Evolutionary conservation across 2,888 invertebrate species (phyloP).

Genomic region (Machimus atricapillus): DNA sequence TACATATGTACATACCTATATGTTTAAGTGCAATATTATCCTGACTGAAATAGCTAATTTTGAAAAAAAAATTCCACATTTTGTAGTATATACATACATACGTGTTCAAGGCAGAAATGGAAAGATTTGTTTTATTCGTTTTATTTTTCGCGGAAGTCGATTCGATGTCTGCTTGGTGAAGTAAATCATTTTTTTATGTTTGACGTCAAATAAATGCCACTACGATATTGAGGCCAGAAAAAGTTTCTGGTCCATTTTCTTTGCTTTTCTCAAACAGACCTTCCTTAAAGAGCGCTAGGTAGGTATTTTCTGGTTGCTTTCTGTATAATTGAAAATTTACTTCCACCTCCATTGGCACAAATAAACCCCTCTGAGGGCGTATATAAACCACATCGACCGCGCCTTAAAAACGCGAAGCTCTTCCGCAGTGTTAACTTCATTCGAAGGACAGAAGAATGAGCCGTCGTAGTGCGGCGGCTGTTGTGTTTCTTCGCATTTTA

Average conservation of each 20-base stretch:
- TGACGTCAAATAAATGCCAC: neutral
- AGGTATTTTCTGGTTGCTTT: neutral
- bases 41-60: no score
- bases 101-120: no score
- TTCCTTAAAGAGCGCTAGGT: neutral
- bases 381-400: neutral
- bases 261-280: neutral
- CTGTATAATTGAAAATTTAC: neutral
- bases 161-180: neutral
- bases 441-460: neutral
- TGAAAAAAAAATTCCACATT: no score
- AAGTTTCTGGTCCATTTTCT: neutral
- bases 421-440: neutral
- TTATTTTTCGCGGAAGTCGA: neutral
- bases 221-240: neutral
- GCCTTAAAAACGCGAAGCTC: neutral
- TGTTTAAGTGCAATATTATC: no score
- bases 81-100: no score
- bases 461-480: neutral
- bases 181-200: neutral
- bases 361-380: neutral
- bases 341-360: neutral
- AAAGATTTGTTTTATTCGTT: neutral
- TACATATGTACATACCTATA: no score
- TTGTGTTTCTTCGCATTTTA: neutral